These are phyloP conservation scores for Holothuria scabra DNA, from an alignment of 53 echinoderm and acorn worm genomes.

Conservation along the genomic window DNA sequence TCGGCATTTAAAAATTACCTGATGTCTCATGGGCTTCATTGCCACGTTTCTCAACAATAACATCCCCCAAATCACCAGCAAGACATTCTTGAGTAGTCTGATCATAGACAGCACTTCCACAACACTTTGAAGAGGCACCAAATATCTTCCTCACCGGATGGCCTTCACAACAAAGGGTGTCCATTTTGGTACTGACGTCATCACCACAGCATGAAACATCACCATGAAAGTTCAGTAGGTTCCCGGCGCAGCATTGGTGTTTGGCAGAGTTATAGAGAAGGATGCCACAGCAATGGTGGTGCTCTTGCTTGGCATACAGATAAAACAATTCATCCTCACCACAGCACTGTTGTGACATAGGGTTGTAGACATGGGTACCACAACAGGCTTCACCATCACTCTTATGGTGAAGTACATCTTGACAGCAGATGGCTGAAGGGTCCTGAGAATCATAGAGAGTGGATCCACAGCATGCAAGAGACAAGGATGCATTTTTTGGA, in stretches of 20 bases:
- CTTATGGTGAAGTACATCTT: conserved; percentile 37
- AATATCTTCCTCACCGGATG: background rate
- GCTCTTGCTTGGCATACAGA: background rate
- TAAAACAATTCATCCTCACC: background rate
- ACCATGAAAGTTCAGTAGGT: conserved; percentile 6
- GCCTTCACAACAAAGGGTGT: conserved; percentile 10
- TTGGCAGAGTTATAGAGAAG: conserved; percentile 8
- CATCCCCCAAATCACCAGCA: background rate
- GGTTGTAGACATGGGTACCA: conserved; percentile 50
- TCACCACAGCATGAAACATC: conserved; percentile 68
- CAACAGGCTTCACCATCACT: conserved; percentile 45
- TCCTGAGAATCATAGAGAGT: conserved; percentile 29
- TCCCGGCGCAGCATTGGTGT: conserved; percentile 46
- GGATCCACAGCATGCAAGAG: conserved; percentile 10
- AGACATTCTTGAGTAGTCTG: background rate
- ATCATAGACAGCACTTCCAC: background rate
- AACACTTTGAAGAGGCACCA: conserved; percentile 1
- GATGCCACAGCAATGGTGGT: conserved; percentile 14
- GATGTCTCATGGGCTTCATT: too few relatives aligned
- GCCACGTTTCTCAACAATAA: too few relatives aligned
- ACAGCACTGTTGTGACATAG: conserved; percentile 58
- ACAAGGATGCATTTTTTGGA: background rate
- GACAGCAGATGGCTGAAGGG: conserved; percentile 49
- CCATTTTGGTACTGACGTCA: background rate
- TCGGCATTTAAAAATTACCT: too few relatives aligned